phyloP scores from a whole-genome alignment of 2,797 vertebrate genomes.

The Sebastes variabilis region DNA sequence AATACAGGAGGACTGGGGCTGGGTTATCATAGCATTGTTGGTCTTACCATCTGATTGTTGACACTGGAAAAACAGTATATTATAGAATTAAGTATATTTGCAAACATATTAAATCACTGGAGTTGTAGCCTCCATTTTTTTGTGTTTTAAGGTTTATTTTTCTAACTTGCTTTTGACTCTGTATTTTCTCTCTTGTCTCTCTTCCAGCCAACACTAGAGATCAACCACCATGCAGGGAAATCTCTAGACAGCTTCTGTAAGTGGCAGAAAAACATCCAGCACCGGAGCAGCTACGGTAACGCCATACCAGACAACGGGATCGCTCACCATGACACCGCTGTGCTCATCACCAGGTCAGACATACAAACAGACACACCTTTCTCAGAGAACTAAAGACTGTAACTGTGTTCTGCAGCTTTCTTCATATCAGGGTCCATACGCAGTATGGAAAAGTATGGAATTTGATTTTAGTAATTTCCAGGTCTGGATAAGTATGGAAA shows the following conservation, averaged over 20 bases:
- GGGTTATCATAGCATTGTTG: slow-evolving; percentile 16
- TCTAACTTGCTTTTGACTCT: neutral
- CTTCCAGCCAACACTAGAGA: slow-evolving; percentile 92
- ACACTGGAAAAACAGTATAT: neutral
- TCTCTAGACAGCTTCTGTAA: slow-evolving; percentile 99
- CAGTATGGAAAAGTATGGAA: no score
- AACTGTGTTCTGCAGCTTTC: neutral
- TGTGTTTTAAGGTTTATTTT: neutral
- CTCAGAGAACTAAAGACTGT: neutral
- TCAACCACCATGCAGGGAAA: slow-evolving; percentile 97
- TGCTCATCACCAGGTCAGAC: slow-evolving; percentile 95
- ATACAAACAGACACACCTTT: neutral
- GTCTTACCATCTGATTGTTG: slow-evolving; percentile 1
- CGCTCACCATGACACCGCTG: slow-evolving; percentile 95
- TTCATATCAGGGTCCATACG: neutral
- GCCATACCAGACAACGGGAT: slow-evolving; percentile 97
- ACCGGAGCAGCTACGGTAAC: slow-evolving; percentile 92
- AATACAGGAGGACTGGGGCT: slow-evolving; percentile 21
- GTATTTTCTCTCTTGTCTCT: slow-evolving; percentile 29
- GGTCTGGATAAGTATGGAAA: no score
- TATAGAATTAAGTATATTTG: neutral
- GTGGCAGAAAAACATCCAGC: slow-evolving; percentile 98
- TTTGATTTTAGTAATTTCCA: no score
- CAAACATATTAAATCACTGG: neutral
- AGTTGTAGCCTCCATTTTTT: neutral